Evolutionary conservation across 2,888 invertebrate species (phyloP), one percentile per base, ranked within the genome.

Genomic region (Odontomyia ornata): DNA sequence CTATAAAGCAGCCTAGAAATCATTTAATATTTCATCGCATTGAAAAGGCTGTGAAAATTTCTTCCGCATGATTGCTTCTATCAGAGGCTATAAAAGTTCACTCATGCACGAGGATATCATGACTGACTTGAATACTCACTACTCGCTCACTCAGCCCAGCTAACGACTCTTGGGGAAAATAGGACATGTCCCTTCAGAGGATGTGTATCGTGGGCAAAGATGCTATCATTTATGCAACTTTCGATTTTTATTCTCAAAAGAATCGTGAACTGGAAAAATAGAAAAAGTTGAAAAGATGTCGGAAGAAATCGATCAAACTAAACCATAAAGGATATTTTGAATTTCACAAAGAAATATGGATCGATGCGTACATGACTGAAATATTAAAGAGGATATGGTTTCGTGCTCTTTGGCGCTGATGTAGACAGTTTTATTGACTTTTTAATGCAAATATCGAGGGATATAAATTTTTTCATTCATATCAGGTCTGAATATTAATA

Each of bases 101-200:
- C 27, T 60, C 73, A 73, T 73, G 73, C 73, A 73, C 1, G 7
- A 73, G 60, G 60, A 73, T 57, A 73, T 72, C 56, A 28, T 72
- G 56, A 36, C 36, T 57, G 60, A 43, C 73, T 73, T 43, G 73
- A 73, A 60, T 73, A 36, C 25, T 60, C 60, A 46, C n/a, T n/a
- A n/a, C n/a, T n/a, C n/a, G n/a, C n/a, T n/a, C n/a, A 36, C 47
- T n/a, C 47, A 72, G 9, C 36, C 36, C 9, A 36, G 36, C 36
- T 36, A 1, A 9, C 9, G 21, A 57, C 27, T 25, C 71, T 15
- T n/a, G 13, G 18, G 28, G 60, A 60, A 28, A 64, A 11, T 28
- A 64, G 64, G 64, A 64, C 64, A 64, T 64, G 27, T 28, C 28
- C 64, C 25, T 64, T 64, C 15, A 9, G 64, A 64, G 64, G 27